Percentiles rank a stretch among this genome's conserved stretches.
Conservation (phyloP, 2,888 invertebrate genomes). For the Cantharis rufa region DNA sequence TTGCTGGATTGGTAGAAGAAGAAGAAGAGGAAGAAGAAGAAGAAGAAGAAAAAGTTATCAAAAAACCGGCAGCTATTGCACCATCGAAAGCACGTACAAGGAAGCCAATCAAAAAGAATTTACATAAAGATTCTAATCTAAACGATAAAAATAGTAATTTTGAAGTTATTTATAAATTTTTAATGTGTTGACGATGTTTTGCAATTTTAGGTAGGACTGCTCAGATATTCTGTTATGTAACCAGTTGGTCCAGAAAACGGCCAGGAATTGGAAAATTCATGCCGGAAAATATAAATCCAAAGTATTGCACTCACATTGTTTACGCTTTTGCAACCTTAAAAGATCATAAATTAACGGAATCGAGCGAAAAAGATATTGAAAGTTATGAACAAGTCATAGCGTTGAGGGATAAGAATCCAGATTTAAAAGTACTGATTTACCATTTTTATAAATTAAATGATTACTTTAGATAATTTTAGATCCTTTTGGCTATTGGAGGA, state of each 20-base stretch:
- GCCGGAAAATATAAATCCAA: slow-evolving; percentile 86
- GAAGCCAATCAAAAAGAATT: slow-evolving; percentile 65
- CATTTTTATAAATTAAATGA: not conserved
- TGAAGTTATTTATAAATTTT: not conserved
- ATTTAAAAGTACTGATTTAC: slow-evolving; percentile 69
- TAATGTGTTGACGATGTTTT: not conserved
- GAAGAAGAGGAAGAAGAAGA: slow-evolving; percentile 64
- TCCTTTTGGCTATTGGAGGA: slow-evolving; percentile 87
- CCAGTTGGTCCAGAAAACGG: slow-evolving; percentile 94
- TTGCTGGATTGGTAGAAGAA: slow-evolving; percentile 69
- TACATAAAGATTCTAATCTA: slow-evolving; percentile 52
- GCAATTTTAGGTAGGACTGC: slow-evolving; percentile 72
- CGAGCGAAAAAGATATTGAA: slow-evolving; percentile 79
- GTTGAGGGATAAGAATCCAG: slow-evolving; percentile 84
- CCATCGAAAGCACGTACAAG: slow-evolving; percentile 73
- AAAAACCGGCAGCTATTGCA: slow-evolving; percentile 77
- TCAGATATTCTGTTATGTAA: slow-evolving; percentile 92
- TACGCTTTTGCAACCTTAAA: slow-evolving; percentile 93
- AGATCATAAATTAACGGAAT: slow-evolving; percentile 80
- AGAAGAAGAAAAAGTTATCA: slow-evolving; percentile 63
- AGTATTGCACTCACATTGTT: slow-evolving; percentile 91
- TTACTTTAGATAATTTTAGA: slow-evolving; percentile 55
- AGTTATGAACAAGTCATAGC: slow-evolving; percentile 86
- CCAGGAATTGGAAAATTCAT: slow-evolving; percentile 86
- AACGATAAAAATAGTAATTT: slow-evolving; percentile 67